Percentiles rank a stretch among this genome's conserved stretches.
Evolutionary conservation across 2,888 invertebrate species (phyloP).

Genomic region (Tanaodytes sp.): DNA sequence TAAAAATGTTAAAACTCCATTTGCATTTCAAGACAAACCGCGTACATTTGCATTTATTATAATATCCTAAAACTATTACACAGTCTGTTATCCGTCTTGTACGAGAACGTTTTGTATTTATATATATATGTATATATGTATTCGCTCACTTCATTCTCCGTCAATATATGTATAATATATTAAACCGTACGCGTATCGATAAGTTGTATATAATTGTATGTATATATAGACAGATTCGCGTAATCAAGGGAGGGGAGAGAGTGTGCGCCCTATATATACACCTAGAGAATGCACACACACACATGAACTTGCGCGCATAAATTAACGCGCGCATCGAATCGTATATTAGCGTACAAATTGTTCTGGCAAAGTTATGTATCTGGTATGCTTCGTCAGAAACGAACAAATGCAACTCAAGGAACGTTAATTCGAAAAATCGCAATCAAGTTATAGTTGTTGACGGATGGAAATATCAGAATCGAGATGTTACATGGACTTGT

Average conservation of each 20-base stretch:
- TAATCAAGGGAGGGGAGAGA: constrained; percentile 42
- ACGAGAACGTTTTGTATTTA: constrained; percentile 47
- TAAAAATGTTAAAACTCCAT: constrained; percentile 13
- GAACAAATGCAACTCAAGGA: constrained; percentile 12
- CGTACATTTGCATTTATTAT: constrained; percentile 42
- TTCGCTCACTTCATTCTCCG: constrained; percentile 44
- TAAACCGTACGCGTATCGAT: constrained; percentile 44
- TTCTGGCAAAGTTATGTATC: constrained; percentile 7
- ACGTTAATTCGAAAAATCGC: constrained; percentile 21
- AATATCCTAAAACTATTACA: constrained; percentile 67
- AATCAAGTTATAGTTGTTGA: constrained; percentile 55
- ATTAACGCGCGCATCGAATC: constrained; percentile 17
- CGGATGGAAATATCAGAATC: constrained; percentile 68
- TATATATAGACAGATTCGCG: constrained; percentile 48
- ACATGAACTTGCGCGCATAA: constrained; percentile 10
- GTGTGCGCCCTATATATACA: constrained; percentile 41
- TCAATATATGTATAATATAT: constrained; percentile 40
- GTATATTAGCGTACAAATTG: constrained; percentile 24
- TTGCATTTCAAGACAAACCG: constrained; percentile 43
- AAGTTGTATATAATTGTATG: constrained; percentile 45
- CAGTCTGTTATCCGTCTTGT: constrained; percentile 66
- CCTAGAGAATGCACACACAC: constrained; percentile 30
- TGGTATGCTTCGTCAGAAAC: neutral
- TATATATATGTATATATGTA: constrained; percentile 35
- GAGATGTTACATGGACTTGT: constrained; percentile 15